Evolutionary conservation across 2,797 vertebrate species (phyloP), one percentile per base, ranked within the genome.

Genomic region (Etheostoma nigrum): DNA sequence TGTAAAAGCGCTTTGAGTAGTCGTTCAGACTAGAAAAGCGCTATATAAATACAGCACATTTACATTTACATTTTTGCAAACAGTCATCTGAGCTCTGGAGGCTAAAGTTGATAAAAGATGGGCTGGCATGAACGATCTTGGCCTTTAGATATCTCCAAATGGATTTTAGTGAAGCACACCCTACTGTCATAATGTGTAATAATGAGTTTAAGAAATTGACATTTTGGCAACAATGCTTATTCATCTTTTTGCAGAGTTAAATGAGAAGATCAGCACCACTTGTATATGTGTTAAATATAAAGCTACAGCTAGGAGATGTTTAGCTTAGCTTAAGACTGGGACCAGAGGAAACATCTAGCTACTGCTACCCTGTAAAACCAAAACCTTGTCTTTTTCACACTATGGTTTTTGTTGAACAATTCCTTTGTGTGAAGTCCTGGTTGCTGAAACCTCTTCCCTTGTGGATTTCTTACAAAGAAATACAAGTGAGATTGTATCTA

Each of bases 1-100:
- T n/a, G n/a, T n/a, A n/a, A n/a, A n/a, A n/a, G n/a, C n/a, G n/a
- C n/a, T n/a, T n/a, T n/a, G n/a, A n/a, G n/a, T n/a, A n/a, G n/a
- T n/a, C n/a, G n/a, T n/a, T n/a, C n/a, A n/a, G n/a, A n/a, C n/a
- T n/a, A n/a, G n/a, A n/a, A n/a, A n/a, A n/a, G n/a, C n/a, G n/a
- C n/a, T n/a, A n/a, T n/a, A n/a, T n/a, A n/a, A n/a, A n/a, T n/a
- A n/a, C n/a, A n/a, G n/a, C n/a, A n/a, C n/a, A n/a, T n/a, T n/a
- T n/a, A n/a, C n/a, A n/a, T n/a, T n/a, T n/a, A 61, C 78, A 79
- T 88, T 90, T 90, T 76, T 76, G 65, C 58, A 74, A 81, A 85
- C 72, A 49, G 74, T 79, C 77, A 75, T 81, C 77, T 73, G 67
- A 83, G 76, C 65, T 72, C 59, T 62, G 8, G 27, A 68, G 21